Percentiles rank a stretch among this genome's conserved stretches.
phyloP scores from a whole-genome alignment of 2,888 invertebrate genomes.

The Phyllotreta striolata region DNA sequence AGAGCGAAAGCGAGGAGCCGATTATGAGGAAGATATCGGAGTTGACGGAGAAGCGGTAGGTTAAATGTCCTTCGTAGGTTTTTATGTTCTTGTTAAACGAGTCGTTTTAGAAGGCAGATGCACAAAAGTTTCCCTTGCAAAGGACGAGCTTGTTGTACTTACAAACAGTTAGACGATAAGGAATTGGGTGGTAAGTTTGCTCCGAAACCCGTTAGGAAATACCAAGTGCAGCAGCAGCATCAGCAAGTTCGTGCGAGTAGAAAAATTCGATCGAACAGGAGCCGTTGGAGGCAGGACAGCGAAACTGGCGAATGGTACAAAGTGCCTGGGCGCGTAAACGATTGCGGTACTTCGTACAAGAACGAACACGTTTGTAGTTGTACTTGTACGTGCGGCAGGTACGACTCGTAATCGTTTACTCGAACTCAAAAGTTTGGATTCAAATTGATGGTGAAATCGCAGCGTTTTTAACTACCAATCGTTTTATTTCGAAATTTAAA shows the following conservation, averaged over 20 bases:
- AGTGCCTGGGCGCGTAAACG: conserved; percentile 32
- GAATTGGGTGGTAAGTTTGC: neutral
- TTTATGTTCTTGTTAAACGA: neutral
- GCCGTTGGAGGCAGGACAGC: conserved; percentile 50
- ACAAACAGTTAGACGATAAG: neutral
- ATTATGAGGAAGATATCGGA: conserved; percentile 46
- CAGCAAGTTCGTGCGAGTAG: conserved; percentile 8
- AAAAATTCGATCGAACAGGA: conserved; percentile 13
- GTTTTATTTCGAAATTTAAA: too few species aligned
- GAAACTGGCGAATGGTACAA: conserved; percentile 53
- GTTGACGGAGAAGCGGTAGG: conserved; percentile 36
- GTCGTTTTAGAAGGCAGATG: conserved; percentile 14
- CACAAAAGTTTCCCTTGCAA: conserved; percentile 27
- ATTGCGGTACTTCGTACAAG: neutral
- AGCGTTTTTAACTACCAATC: too few species aligned
- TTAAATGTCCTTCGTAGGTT: neutral
- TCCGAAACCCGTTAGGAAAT: neutral
- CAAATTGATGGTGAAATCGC: too few species aligned
- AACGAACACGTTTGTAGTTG: conserved; percentile 22
- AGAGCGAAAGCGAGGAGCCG: conserved; percentile 49
- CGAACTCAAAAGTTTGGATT: too few species aligned
- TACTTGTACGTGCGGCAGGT: conserved; percentile 26
- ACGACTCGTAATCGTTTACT: neutral
- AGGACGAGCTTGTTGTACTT: conserved; percentile 25
- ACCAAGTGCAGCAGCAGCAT: neutral